Evolutionary conservation across 2,797 vertebrate species (phyloP), one percentile per base, ranked within the genome.

Genomic region (Hoplostethus atlanticus): DNA sequence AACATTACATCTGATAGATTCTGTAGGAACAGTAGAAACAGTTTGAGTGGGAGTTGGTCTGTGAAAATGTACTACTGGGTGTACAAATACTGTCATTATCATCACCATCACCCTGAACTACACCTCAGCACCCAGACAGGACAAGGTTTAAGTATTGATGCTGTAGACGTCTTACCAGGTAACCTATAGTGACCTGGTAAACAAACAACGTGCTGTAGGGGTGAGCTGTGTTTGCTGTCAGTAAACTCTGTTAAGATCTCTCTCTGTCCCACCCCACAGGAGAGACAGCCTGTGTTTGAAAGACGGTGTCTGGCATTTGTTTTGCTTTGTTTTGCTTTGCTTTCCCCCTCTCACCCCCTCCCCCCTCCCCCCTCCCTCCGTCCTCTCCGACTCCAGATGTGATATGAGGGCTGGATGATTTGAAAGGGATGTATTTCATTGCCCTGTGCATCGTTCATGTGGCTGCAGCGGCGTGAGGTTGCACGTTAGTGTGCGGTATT

Each of bases 1-100:
- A 73, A 81, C 69, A 84, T 86, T 83, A 79, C 73, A 68, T 81
- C 76, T 77, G 59, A 67, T 81, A 83, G 81, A 73, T 68, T 80
- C 57, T 80, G 52, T 81, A 81, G 72, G 79, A 75, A 71, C 63
- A 21, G 21, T 21, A 21, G 44, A 66, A 76, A 2, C 57, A 47
- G 70, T 76, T 51, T 47, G 63, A 58, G 42, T 71, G 61, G 61
- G 67, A 60, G 66, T 50, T 61, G 46, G 79, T 63, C 69, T 38
- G 81, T 44, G 71, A n/a, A 15, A 68, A 56, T 54, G 58, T 10
- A 28, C 56, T 55, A 9, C 25, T 34, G 21, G 76, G 80, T 70
- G 72, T 69, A 52, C 48, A 57, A 21, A 46, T 36, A 31, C 15
- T 31, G 42, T 69, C 57, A 3, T 28, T 13, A 64, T 65, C 44